Conservation (phyloP, 2,797 vertebrate genomes). For the Cryptoblepharus egeriae region DNA sequence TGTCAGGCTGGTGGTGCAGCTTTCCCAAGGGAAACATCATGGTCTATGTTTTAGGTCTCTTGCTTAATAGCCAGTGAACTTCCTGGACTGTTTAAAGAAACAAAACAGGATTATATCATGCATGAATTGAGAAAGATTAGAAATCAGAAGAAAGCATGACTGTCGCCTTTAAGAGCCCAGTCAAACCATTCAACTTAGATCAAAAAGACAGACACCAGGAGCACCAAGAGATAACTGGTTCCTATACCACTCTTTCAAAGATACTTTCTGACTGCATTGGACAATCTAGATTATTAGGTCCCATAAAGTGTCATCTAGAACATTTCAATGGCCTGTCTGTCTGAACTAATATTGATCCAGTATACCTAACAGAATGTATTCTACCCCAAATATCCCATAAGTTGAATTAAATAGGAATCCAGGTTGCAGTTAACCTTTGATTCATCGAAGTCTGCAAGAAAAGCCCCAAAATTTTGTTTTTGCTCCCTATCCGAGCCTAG, state of each 20-base stretch:
- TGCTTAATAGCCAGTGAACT: neutral
- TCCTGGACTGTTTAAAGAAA: neutral
- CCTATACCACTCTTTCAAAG: neutral
- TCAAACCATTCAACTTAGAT: neutral
- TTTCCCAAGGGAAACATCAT: neutral
- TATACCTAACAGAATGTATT: neutral
- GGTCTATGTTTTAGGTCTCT: neutral
- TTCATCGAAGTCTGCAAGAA: too few species aligned
- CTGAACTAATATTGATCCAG: neutral
- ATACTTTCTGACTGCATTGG: constrained; percentile 33
- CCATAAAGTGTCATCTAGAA: neutral
- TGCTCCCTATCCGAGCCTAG: too few species aligned
- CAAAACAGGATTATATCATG: neutral
- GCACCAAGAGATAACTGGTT: constrained; percentile 11
- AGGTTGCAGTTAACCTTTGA: neutral
- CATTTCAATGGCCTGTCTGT: neutral
- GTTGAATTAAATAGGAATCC: neutral
- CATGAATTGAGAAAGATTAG: neutral
- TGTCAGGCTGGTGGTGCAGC: neutral
- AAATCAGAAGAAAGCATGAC: rapidly evolving
- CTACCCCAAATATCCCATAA: neutral
- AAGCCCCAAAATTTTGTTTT: too few species aligned
- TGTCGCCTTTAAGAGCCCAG: neutral
- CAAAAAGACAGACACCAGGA: neutral
- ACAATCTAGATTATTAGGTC: neutral